Base-by-base conservation (phyloP, 2,888 invertebrate species). In the Athalia circularis region DNA sequence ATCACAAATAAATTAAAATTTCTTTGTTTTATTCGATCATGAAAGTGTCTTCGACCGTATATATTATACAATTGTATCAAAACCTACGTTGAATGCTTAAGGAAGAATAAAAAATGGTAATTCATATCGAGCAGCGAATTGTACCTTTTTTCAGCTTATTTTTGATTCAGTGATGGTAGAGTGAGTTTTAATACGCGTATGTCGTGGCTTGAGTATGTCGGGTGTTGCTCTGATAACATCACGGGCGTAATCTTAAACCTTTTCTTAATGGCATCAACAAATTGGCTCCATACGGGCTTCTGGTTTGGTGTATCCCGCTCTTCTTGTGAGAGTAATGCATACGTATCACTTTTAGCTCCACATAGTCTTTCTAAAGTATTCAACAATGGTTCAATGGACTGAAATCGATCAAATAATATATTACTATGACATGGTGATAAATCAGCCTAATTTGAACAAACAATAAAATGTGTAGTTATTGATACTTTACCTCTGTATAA, bases 251-350 rank as follows among this genome's bases (percentile, higher is more conserved):
- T 83, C 62, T 88, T 81, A 84, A 93, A 92, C 77, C 86, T 84
- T 62, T 88, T 82, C 61, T 82, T 80, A 3, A 91, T 81, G 72
- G 83, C 77, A 13, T 86, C 80, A 77, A 91, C 87, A 86, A 94
- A 94, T 70, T 89, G 84, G 59, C 88, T 88, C 90, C 93, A 92
- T 59, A 93, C 87, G 65, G 85, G 84, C 77, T 91, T 90, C 85
- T 93, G 93, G 78, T 92, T 91, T 59, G 94, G 94, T 9, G 94
- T 92, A 81, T 94, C 93, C 84, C 95, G 91, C 82, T 94, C 88
- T 90, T 95, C 95, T 91, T 95, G 95, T 79, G 93, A 93, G 81
- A 95, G 90, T 81, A 94, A 91, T 7, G 80, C 83, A 65, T 82
- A 85, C 72, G 94, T 92, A 82, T 91, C 91, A 9, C 94, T 93